These are phyloP conservation scores for Elmis aenea DNA, from an alignment of 2,888 invertebrate species.

Conservation along the genomic window DNA sequence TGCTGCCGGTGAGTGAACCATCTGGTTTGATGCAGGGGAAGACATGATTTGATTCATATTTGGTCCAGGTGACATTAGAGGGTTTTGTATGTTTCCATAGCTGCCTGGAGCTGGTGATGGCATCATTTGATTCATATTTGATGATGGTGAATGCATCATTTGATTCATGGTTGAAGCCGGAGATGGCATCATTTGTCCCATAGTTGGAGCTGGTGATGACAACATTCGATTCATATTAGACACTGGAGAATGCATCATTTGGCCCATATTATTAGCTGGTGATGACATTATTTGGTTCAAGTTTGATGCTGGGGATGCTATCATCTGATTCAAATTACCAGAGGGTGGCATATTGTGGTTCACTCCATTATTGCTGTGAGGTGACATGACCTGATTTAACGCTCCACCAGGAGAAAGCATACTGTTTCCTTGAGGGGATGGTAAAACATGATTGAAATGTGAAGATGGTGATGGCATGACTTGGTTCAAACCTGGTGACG, in stretches of 20 bases:
- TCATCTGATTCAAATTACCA: slow-evolving; percentile 23
- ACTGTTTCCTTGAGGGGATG: slow-evolving; percentile 24
- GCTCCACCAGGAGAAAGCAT: slow-evolving; percentile 20
- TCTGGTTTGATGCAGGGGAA: slow-evolving; percentile 17
- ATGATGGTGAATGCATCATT: slow-evolving; percentile 31
- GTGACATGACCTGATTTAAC: slow-evolving; percentile 31
- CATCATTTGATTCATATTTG: slow-evolving; percentile 28
- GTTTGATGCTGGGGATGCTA: slow-evolving; percentile 29
- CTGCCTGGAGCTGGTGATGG: slow-evolving; percentile 29
- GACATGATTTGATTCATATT: slow-evolving; percentile 27
- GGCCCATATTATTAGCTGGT: slow-evolving; percentile 26
- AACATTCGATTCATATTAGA: slow-evolving; percentile 32
- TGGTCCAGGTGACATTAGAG: slow-evolving; percentile 21
- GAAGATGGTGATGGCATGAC: slow-evolving; percentile 21
- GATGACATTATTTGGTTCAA: slow-evolving; percentile 34
- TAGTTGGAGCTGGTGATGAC: slow-evolving; percentile 28
- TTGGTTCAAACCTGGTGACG: slow-evolving; percentile 25
- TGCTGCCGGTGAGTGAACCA: slow-evolving; percentile 9
- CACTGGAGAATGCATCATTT: slow-evolving; percentile 29
- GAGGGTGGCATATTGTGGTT: slow-evolving; percentile 34
- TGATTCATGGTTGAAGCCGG: slow-evolving; percentile 29
- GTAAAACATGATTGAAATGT: slow-evolving; percentile 22
- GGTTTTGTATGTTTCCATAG: no score
- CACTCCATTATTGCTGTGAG: slow-evolving; percentile 10
- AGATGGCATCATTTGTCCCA: slow-evolving; percentile 25